phyloP scores from a whole-genome alignment of 2,113 vertebrate genomes.

The Meriones unguiculatus region DNA sequence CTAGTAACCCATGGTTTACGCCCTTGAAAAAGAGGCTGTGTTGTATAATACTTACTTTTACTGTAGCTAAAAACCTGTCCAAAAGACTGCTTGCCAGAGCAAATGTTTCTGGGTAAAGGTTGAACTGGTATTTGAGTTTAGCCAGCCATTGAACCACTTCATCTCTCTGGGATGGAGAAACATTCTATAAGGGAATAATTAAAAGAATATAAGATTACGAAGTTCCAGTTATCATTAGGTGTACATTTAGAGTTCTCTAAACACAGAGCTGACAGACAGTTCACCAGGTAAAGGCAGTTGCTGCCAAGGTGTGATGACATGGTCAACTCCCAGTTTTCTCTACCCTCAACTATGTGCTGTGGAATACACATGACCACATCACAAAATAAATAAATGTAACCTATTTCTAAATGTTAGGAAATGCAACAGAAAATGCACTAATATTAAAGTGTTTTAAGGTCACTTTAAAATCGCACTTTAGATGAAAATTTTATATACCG shows the following conservation, averaged over 20 bases:
- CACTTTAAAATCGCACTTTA: constrained; percentile 53
- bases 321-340: background rate
- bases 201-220: background rate
- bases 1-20: background rate
- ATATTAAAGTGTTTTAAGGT: constrained; percentile 24
- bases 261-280: background rate
- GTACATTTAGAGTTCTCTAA: constrained; percentile 39
- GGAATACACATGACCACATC: background rate
- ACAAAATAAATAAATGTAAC: background rate
- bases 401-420: constrained; percentile 43
- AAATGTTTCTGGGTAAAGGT: constrained; percentile 98
- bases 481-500: background rate
- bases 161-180: constrained; percentile 97
- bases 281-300: background rate
- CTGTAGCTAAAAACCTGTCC: constrained; percentile 96
- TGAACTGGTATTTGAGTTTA: constrained; percentile 93
- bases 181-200: constrained; percentile 88
- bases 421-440: constrained; percentile 27
- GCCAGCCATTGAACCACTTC: constrained; percentile 97
- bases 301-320: background rate
- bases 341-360: background rate
- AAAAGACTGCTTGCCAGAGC: constrained; percentile 96
- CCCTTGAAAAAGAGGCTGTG: background rate
- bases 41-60: constrained; percentile 92
- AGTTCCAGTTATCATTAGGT: constrained; percentile 26